Evolutionary conservation across 1,140 invertebrate species (phyloP).

Genomic region (Neodiprion virginianus): DNA sequence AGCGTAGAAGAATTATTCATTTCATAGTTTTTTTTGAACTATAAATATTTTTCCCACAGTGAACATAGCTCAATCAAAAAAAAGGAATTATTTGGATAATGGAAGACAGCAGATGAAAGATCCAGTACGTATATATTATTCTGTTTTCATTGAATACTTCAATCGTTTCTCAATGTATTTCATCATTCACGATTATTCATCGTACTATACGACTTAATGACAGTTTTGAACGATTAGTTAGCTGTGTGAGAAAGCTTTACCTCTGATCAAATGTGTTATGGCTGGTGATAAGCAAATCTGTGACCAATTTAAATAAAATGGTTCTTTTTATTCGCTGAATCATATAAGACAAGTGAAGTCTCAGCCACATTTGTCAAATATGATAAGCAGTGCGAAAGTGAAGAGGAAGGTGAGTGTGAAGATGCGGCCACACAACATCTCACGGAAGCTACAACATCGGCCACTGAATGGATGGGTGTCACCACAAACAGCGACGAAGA

Average conservation of each 20-base stretch:
- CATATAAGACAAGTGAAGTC: constrained; percentile 8
- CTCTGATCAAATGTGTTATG: too few relatives aligned
- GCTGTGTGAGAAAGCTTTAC: too few relatives aligned
- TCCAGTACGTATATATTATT: constrained; percentile 34
- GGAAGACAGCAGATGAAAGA: constrained; percentile 41
- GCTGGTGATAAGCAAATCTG: background rate
- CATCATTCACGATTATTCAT: too few relatives aligned
- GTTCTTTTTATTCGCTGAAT: background rate
- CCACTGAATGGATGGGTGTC: constrained; percentile 82
- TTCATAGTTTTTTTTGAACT: background rate
- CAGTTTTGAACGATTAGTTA: too few relatives aligned
- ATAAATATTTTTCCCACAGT: constrained; percentile 40
- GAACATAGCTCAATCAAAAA: constrained; percentile 35
- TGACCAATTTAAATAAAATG: background rate
- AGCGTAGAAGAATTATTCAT: background rate
- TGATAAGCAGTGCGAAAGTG: constrained; percentile 60
- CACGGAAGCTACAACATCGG: constrained; percentile 69
- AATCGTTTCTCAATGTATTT: too few relatives aligned
- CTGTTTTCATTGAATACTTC: background rate
- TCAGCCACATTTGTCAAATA: constrained; percentile 36
- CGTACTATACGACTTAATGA: too few relatives aligned
- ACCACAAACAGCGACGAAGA: constrained; percentile 87
- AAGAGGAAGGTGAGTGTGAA: constrained; percentile 67
- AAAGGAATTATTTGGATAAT: constrained; percentile 39
- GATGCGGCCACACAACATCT: constrained; percentile 62